These are phyloP conservation scores for Acleris laterana DNA, from an alignment of 2,888 invertebrate genomes.

Conservation along the genomic window DNA sequence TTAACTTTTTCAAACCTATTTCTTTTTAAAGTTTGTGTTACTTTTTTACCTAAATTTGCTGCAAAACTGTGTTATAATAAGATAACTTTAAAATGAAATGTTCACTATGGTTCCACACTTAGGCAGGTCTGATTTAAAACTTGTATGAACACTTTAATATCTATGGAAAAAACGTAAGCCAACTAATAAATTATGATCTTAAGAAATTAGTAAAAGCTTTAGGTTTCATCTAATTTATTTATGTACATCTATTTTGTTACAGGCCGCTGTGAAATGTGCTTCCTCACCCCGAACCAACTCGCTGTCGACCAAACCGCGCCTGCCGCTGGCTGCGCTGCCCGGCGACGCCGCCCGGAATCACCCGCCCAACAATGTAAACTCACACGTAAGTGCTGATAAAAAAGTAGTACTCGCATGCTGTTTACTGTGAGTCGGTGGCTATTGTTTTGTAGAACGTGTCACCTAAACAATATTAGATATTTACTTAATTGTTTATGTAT, in stretches of 20 bases:
- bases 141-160: too few species aligned
- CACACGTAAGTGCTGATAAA: conserved; percentile 71
- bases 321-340: conserved; percentile 73
- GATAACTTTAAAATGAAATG: too few species aligned
- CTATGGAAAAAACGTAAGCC: too few species aligned
- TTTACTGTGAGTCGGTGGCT: conserved; percentile 3
- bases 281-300: conserved; percentile 79
- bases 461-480: background rate
- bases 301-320: conserved; percentile 77
- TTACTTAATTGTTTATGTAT: too few species aligned
- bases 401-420: conserved; percentile 5
- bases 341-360: conserved; percentile 74
- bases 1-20: too few species aligned
- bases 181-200: too few species aligned
- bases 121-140: too few species aligned
- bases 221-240: background rate
- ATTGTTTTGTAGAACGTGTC: conserved; percentile 11
- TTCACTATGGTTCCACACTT: too few species aligned
- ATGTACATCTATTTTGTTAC: conserved; percentile 46
- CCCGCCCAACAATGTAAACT: conserved; percentile 79
- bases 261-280: conserved; percentile 82
- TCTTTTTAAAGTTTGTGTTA: too few species aligned
- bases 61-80: too few species aligned
- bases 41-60: too few species aligned
- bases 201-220: background rate